phyloP scores from a whole-genome alignment of 2,797 vertebrate genomes.

The Danio kyathit region DNA sequence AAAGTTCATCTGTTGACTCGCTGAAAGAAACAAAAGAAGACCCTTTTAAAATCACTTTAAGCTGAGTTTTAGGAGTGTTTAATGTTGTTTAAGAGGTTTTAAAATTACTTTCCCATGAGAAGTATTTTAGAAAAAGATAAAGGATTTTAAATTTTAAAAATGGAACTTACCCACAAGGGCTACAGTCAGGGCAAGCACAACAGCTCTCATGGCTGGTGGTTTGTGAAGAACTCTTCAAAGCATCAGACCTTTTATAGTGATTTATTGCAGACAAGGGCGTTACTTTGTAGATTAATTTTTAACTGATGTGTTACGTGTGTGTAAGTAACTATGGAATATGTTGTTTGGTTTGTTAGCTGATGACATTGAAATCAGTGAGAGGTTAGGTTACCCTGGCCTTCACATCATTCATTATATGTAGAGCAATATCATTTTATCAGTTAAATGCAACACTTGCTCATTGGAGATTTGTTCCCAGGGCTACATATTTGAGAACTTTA shows the following conservation, averaged over 20 bases:
- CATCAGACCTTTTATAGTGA: constrained; percentile 38
- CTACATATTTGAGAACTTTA: no score
- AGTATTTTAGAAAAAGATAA: not conserved
- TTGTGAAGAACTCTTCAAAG: constrained; percentile 27
- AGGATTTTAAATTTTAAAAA: not conserved
- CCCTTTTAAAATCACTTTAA: constrained; percentile 17
- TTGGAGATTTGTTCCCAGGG: no score
- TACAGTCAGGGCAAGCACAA: constrained; percentile 66
- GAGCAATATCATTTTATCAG: no score
- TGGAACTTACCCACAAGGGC: constrained; percentile 69
- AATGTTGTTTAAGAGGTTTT: not conserved
- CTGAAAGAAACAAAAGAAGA: constrained; percentile 62
- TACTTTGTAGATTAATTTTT: not conserved
- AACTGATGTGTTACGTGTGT: not conserved
- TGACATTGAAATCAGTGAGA: not conserved
- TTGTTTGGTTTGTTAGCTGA: not conserved
- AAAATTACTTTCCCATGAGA: not conserved
- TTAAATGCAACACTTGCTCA: no score
- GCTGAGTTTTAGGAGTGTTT: not conserved
- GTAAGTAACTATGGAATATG: not conserved
- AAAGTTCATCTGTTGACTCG: constrained; percentile 64
- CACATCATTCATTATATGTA: not conserved
- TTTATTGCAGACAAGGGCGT: constrained; percentile 33
- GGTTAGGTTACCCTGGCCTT: not conserved
- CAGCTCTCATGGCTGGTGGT: constrained; percentile 61